These are phyloP conservation scores for Calcarius ornatus DNA, from an alignment of 2,113 vertebrate genomes.

Conservation along the genomic window DNA sequence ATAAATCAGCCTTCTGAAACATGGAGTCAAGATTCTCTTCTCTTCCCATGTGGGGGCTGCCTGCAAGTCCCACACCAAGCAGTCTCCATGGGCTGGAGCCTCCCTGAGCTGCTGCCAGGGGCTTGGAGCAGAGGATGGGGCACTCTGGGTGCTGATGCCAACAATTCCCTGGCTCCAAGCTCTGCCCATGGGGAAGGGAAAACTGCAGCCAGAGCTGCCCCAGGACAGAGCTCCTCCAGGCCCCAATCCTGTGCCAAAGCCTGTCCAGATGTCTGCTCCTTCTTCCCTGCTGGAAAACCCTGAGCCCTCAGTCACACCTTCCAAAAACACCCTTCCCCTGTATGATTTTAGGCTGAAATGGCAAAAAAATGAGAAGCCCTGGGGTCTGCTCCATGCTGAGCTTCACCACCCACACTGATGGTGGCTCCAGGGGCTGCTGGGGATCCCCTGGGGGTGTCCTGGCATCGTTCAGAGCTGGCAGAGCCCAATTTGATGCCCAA, in stretches of 20 bases:
- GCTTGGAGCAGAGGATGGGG: neutral
- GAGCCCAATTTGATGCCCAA: neutral
- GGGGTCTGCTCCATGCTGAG: neutral
- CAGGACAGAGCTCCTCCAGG: neutral
- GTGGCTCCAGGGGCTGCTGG: accelerated
- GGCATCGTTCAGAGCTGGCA: neutral
- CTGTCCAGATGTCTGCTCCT: accelerated
- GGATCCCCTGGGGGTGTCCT: accelerated
- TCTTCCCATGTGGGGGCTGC: too few species aligned
- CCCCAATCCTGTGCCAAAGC: neutral
- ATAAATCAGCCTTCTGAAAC: too few species aligned
- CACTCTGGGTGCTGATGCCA: neutral
- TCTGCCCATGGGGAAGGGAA: neutral
- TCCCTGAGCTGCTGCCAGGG: neutral
- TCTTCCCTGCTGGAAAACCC: neutral
- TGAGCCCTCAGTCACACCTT: accelerated
- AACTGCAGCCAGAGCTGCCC: neutral
- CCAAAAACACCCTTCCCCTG: accelerated
- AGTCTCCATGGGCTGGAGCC: accelerated
- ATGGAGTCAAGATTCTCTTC: too few species aligned
- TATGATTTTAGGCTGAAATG: neutral
- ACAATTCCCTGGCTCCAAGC: neutral
- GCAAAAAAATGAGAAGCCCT: neutral
- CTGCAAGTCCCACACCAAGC: too few species aligned
- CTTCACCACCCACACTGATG: accelerated